These are phyloP conservation scores for Rhinichthys osculus DNA, from an alignment of 2,797 vertebrate species.

Conservation along the genomic window DNA sequence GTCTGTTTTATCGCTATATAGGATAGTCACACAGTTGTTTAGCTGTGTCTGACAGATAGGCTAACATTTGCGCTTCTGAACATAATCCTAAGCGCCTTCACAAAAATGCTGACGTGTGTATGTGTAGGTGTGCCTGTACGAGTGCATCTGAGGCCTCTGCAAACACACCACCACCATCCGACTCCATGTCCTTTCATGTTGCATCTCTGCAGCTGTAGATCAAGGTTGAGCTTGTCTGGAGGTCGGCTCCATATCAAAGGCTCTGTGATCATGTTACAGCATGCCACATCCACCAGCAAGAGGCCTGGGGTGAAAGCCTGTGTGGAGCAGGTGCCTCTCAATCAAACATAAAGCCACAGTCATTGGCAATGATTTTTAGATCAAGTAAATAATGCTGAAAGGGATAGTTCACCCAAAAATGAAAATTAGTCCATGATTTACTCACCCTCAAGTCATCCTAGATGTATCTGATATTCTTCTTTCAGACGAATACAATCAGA, in stretches of 20 bases:
- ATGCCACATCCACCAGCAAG: conserved; percentile 41
- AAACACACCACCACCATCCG: conserved; percentile 37
- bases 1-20: neutral
- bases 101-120: neutral
- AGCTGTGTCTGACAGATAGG: neutral
- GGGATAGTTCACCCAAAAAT: too few relatives aligned
- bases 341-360: conserved; percentile 12
- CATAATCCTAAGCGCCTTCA: neutral
- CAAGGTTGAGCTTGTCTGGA: conserved; percentile 56
- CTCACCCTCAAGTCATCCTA: too few relatives aligned
- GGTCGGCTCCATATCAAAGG: conserved; percentile 62
- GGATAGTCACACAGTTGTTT: neutral
- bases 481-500: too few relatives aligned
- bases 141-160: conserved; percentile 29
- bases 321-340: conserved; percentile 56
- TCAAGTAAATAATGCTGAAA: neutral
- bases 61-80: neutral
- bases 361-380: neutral
- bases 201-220: conserved; percentile 57
- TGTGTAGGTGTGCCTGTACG: neutral
- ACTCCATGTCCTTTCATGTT: conserved; percentile 59
- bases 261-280: conserved; percentile 57
- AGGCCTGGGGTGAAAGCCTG: conserved; percentile 38
- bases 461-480: too few relatives aligned
- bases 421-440: too few relatives aligned